Base-by-base conservation (phyloP, 2,888 invertebrate species). In the Cephonodes hylas region DNA sequence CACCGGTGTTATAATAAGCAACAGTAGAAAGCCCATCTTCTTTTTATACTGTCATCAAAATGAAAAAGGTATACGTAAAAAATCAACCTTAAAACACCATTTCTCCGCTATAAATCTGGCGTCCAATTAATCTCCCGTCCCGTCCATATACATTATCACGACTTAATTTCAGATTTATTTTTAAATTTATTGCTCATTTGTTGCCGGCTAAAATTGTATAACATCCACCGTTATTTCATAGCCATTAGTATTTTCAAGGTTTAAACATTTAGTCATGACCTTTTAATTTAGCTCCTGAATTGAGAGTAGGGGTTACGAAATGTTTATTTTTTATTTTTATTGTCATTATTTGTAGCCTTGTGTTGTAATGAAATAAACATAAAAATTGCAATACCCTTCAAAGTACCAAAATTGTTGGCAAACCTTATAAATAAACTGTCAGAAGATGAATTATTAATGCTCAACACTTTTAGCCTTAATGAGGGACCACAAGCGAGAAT, bases 101-200 rank as follows among this genome's bases (percentile, higher is more conserved):
- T 71, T 66, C 58, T 63, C 61, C 58, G 58, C 66, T 66, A 75
- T 81, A 80, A 82, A 81, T 82, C 71, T 71, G 63, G 46, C 66
- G 65, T 64, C 74, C 76, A 77, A 82, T 80, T 79, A 79, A 81
- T 82, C 72, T 70, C 60, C 65, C 68, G 75, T 75, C 78, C 71
- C 67, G 72, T 72, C 66, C 72, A 79, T 70, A 67, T 75, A 72
- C 63, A 76, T 70, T 75, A 75, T 70, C 71, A 77, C 74, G 68
- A 75, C 73, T 76, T 75, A 72, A 76, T 76, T 77, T 71, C 63
- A 67, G 67, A 72, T 74, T 64, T 69, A 71, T 69, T 68, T 68
- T 64, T 22, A 42, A 62, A 62, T 62, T 62, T 62, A 61, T 62
- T 42, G 58, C 63, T 62, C 64, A 65, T 72, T 68, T 68, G 61